Percentiles rank a stretch among this genome's conserved stretches.
These are phyloP conservation scores for Tetrao urogallus DNA, from an alignment of 2,113 vertebrate species.

Conservation along the genomic window DNA sequence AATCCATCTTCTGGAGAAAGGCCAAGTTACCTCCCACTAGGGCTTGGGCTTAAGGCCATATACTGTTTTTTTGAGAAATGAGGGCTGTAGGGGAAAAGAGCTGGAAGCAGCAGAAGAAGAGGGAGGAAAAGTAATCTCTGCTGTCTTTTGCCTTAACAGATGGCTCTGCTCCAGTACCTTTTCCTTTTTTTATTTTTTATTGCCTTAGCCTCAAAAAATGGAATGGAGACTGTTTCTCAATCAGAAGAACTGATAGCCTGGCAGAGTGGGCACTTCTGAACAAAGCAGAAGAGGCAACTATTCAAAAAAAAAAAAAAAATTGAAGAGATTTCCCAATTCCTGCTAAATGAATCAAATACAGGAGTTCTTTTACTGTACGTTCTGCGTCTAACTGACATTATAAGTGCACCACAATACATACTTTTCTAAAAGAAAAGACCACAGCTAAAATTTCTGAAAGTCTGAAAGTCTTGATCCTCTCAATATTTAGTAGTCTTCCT, in stretches of 20 bases:
- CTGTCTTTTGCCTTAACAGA: not conserved
- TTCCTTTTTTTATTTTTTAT: not conserved
- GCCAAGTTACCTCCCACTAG: not conserved
- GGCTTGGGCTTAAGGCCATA: accelerated
- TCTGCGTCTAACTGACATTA: not conserved
- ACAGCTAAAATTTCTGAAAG: not conserved
- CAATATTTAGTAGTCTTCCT: not conserved
- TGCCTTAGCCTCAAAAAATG: not conserved
- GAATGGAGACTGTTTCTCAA: not conserved
- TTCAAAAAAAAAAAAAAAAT: not conserved
- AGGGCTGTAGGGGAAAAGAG: not conserved
- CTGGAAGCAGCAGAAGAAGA: not conserved
- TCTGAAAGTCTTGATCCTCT: not conserved
- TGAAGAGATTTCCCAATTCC: not conserved
- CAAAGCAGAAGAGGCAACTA: not conserved
- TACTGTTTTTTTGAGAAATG: not conserved
- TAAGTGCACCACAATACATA: not conserved
- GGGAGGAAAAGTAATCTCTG: not conserved
- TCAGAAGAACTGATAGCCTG: not conserved
- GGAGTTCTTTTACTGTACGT: not conserved
- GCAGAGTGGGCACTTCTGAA: not conserved
- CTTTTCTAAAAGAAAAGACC: not conserved
- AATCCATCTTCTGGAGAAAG: not conserved
- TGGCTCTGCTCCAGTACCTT: not conserved
- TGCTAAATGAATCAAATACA: not conserved